Evolutionary conservation across 2,888 invertebrate genomes (phyloP).

Genomic region (Tortrix viridana): DNA sequence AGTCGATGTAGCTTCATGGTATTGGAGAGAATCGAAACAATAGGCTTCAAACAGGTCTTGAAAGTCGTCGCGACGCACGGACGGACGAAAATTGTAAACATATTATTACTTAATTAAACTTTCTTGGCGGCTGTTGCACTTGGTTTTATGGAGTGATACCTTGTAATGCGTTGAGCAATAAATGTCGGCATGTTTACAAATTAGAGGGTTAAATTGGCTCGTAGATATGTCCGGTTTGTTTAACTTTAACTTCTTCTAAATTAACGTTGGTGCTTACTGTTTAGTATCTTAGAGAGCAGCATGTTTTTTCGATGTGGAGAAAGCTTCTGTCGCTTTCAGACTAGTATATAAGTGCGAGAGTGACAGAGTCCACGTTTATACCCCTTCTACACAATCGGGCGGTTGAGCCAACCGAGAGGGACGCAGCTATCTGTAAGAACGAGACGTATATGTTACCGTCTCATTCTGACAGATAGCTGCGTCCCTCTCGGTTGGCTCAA

Average conservation of each 20-base stretch:
- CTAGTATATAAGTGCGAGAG: too few species aligned
- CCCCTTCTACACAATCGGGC: too few species aligned
- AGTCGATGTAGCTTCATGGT: background rate
- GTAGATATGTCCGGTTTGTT: background rate
- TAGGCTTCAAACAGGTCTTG: conserved; percentile 39
- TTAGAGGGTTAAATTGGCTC: conserved; percentile 14
- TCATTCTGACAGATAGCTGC: too few species aligned
- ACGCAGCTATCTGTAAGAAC: too few species aligned
- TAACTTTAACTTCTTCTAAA: background rate
- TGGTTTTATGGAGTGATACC: conserved; percentile 15
- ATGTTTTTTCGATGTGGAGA: too few species aligned
- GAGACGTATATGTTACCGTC: too few species aligned
- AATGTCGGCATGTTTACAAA: conserved; percentile 26
- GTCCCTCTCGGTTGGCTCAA: too few species aligned
- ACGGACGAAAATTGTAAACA: conserved; percentile 37
- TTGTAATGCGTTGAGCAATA: conserved; percentile 18
- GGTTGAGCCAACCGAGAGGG: too few species aligned
- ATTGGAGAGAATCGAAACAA: conserved; percentile 35
- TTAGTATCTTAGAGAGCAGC: too few species aligned
- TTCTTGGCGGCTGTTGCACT: conserved; percentile 26
- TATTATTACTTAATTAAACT: conserved; percentile 39
- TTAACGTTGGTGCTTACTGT: background rate
- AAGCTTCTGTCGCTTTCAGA: too few species aligned
- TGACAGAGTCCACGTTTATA: too few species aligned
- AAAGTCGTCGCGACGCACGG: conserved; percentile 28